Conservation (phyloP, 2,797 vertebrate genomes). For the Austrolebias charrua region DNA sequence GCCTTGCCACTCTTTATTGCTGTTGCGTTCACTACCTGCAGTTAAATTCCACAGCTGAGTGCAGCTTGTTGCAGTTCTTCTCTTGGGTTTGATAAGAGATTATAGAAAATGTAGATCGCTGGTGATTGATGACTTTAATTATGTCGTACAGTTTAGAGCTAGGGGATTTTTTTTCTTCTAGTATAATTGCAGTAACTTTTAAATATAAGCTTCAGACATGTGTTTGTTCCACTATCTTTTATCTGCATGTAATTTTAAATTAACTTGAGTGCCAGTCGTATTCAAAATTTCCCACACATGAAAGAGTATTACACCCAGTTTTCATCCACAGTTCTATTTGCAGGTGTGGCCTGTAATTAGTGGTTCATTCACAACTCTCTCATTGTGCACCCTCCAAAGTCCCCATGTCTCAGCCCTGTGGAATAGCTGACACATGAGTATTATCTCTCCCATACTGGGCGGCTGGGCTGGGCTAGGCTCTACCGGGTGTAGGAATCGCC, state of each 20-base stretch:
- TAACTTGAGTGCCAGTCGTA: constrained; percentile 17
- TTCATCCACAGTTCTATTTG: constrained; percentile 54
- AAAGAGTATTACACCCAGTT: constrained; percentile 35
- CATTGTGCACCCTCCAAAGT: constrained; percentile 57
- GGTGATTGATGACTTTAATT: constrained; percentile 33
- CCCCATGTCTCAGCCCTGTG: constrained; percentile 70
- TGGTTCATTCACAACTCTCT: constrained; percentile 69
- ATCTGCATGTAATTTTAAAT: constrained; percentile 22
- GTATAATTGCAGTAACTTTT: constrained; percentile 14
- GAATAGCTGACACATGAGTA: constrained; percentile 84
- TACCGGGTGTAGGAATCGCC: constrained; percentile 80
- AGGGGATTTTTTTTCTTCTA: constrained; percentile 7
- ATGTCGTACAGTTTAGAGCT: constrained; percentile 16
- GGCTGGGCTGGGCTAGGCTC: constrained; percentile 63
- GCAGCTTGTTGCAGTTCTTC: constrained; percentile 27
- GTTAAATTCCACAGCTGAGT: constrained; percentile 14
- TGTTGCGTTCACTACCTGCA: constrained; percentile 8
- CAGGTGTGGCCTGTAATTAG: constrained; percentile 68
- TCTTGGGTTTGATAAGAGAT: constrained; percentile 18
- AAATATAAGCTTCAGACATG: constrained; percentile 10
- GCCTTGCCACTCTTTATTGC: constrained; percentile 28
- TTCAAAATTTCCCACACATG: constrained; percentile 23
- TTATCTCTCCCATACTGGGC: constrained; percentile 67
- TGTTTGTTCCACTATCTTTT: constrained; percentile 1
- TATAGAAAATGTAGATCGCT: constrained; percentile 18